phyloP scores from a whole-genome alignment of 2,888 invertebrate genomes.

The Nyleta sp. region DNA sequence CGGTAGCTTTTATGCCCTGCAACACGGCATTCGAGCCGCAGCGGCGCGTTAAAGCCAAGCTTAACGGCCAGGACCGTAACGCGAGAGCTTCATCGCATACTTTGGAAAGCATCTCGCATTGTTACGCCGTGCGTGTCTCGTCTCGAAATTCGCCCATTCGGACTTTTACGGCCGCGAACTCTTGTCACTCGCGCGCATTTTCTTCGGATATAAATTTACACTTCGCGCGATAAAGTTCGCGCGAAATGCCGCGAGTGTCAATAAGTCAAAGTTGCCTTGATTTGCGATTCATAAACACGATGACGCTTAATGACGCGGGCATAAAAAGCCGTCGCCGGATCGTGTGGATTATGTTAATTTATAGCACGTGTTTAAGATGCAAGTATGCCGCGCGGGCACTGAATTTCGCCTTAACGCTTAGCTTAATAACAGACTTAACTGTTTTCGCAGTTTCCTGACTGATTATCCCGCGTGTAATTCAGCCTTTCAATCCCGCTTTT shows the following conservation, averaged over 20 bases:
- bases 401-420: constrained; percentile 14
- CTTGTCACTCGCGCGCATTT: constrained; percentile 35
- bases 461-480: not conserved
- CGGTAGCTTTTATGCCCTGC: constrained; percentile 80
- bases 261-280: constrained; percentile 35
- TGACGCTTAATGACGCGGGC: constrained; percentile 14
- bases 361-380: constrained; percentile 29
- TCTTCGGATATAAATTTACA: constrained; percentile 20
- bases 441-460: constrained; percentile 17
- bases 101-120: constrained; percentile 45
- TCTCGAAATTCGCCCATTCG: constrained; percentile 37
- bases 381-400: constrained; percentile 16
- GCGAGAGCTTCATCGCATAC: constrained; percentile 52
- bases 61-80: constrained; percentile 63
- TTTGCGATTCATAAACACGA: constrained; percentile 31
- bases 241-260: constrained; percentile 29
- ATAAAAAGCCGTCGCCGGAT: not conserved
- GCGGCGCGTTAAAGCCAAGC: constrained; percentile 63
- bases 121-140: constrained; percentile 31
- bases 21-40: constrained; percentile 67
- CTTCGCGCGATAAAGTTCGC: constrained; percentile 10
- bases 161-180: constrained; percentile 34
- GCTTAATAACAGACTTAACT: constrained; percentile 25
- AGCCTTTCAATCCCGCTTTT: not conserved
- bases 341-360: constrained; percentile 37